phyloP scores from a whole-genome alignment of 2,113 vertebrate genomes.

The Aspidoscelis tigris region DNA sequence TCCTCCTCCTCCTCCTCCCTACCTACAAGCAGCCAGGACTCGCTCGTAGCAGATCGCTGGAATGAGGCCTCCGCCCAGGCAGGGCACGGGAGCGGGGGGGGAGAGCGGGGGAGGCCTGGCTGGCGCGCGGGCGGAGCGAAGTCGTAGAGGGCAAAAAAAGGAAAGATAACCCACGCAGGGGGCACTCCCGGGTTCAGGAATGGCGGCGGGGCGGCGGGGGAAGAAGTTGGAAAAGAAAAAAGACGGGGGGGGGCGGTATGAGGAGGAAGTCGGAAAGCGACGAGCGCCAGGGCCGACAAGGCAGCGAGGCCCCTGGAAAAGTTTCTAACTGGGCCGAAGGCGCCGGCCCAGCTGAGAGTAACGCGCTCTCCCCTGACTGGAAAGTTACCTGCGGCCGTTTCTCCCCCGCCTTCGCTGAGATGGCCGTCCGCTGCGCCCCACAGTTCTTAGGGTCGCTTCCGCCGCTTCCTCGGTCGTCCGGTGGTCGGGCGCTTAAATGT shows the following conservation, averaged over 20 bases:
- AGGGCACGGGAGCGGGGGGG: background rate
- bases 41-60: background rate
- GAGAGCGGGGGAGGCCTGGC: background rate
- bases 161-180: no score
- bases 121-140: no score
- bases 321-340: background rate
- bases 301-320: constrained; percentile 1
- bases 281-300: background rate
- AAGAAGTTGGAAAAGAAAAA: background rate
- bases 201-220: background rate
- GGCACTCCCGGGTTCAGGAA: no score
- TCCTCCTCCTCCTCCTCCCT: background rate
- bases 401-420: background rate
- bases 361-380: no score
- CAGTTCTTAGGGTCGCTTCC: background rate
- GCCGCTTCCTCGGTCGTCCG: background rate
- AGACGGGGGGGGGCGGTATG: background rate
- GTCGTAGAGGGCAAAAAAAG: no score
- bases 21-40: background rate
- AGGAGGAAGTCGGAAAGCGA: no score
- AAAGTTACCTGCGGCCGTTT: constrained; percentile 56
- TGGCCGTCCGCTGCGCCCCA: no score
- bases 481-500: background rate
- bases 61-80: constrained; percentile 19
- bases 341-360: no score